Evolutionary conservation across 2,888 invertebrate genomes (phyloP).

Genomic region (Melanophora roralis): DNA sequence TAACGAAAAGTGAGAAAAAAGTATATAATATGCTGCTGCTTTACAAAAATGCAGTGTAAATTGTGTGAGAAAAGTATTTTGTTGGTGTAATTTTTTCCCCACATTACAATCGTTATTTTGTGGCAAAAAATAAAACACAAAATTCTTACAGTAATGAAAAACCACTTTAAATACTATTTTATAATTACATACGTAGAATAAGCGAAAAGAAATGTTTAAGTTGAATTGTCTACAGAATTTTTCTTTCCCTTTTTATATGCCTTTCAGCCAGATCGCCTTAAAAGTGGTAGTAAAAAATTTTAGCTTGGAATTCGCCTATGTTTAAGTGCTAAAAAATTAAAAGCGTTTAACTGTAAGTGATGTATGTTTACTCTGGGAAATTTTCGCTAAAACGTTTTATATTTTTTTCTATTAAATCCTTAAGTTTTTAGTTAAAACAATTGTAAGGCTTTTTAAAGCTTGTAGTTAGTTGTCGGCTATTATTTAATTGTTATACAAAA

Average conservation of each 20-base stretch:
- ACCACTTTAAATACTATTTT: conserved; percentile 62
- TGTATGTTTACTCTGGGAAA: conserved; percentile 1
- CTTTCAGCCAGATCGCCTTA: neutral
- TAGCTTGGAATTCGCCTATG: too few relatives aligned
- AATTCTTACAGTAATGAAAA: conserved; percentile 58
- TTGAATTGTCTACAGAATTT: conserved; percentile 42
- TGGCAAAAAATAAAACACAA: conserved; percentile 27
- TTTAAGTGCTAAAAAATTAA: conserved; percentile 47
- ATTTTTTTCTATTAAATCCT: neutral
- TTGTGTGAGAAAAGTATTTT: conserved; percentile 62
- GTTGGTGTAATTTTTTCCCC: conserved; percentile 30
- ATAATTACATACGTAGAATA: conserved; percentile 43
- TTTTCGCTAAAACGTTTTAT: conserved; percentile 21
- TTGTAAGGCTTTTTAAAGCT: conserved; percentile 22
- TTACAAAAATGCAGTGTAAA: conserved; percentile 47
- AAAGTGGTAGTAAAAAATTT: too few relatives aligned
- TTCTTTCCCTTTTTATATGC: conserved; percentile 37
- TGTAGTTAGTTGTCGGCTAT: conserved; percentile 19
- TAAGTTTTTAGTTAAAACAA: conserved; percentile 16
- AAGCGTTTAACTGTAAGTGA: conserved; percentile 47
- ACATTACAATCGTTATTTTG: conserved; percentile 16
- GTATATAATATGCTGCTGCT: neutral
- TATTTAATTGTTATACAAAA: conserved; percentile 33
- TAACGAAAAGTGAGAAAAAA: conserved; percentile 8
- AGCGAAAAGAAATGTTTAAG: conserved; percentile 52